Evolutionary conservation across 2,113 vertebrate genomes (phyloP).

Genomic region (Zosterops pallidus): DNA sequence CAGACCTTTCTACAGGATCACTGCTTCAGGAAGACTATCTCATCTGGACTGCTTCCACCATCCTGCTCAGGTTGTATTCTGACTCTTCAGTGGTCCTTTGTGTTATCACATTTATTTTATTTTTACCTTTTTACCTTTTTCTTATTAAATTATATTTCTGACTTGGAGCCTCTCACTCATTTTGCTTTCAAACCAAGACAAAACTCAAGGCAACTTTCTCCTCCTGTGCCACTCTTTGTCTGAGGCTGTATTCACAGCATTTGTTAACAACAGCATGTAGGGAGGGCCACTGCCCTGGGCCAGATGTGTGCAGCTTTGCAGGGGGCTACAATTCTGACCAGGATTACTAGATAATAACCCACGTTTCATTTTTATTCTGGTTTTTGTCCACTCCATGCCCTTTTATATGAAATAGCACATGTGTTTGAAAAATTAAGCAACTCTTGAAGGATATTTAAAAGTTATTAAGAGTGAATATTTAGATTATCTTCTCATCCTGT

Average conservation of each 20-base stretch:
- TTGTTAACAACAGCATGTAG: background rate
- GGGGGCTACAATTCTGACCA: background rate
- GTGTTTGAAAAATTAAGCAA: background rate
- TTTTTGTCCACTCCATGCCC: background rate
- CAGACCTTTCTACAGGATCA: no score
- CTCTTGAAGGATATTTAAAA: background rate
- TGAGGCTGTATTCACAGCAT: background rate
- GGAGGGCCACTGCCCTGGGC: background rate
- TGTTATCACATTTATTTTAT: no score
- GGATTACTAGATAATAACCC: background rate
- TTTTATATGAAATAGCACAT: background rate
- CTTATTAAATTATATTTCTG: no score
- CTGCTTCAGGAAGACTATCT: no score
- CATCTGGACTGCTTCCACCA: no score
- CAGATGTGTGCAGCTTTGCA: background rate
- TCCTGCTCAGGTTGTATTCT: no score
- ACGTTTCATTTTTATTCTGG: background rate
- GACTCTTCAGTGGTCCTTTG: no score
- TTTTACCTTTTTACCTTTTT: no score
- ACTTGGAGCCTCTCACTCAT: no score
- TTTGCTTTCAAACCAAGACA: no score
- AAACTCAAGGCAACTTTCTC: background rate
- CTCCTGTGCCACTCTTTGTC: background rate
- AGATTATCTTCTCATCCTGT: background rate
- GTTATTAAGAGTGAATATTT: background rate